Evolutionary conservation across 1,140 invertebrate genomes (phyloP).

Genomic region (Mactra quadrangularis): DNA sequence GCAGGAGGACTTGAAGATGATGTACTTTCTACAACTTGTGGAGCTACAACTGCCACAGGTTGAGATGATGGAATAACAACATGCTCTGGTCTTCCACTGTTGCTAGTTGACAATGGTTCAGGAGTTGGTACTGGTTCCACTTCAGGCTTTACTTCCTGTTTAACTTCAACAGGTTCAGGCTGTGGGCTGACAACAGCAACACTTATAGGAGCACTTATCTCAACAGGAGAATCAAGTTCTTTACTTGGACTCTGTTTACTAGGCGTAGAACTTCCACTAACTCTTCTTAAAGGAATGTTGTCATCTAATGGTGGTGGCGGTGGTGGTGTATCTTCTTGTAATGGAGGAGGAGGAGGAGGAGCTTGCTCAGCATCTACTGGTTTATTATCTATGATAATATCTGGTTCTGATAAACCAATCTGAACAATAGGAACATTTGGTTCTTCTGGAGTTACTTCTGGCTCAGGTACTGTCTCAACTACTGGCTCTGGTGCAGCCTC

Average conservation of each 20-base stretch:
- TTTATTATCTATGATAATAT: slow-evolving; percentile 52
- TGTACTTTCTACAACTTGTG: slow-evolving; percentile 28
- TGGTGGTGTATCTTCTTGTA: slow-evolving; percentile 52
- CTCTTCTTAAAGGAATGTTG: slow-evolving; percentile 51
- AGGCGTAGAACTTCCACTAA: slow-evolving; percentile 55
- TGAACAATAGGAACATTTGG: not conserved
- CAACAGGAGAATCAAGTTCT: slow-evolving; percentile 36
- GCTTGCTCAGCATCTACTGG: slow-evolving; percentile 46
- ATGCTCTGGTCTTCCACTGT: not conserved
- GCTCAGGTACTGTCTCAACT: not conserved
- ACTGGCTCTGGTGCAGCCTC: slow-evolving; percentile 1
- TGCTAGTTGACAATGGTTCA: slow-evolving; percentile 14
- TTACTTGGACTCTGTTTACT: slow-evolving; percentile 49
- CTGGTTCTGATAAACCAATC: slow-evolving; percentile 48
- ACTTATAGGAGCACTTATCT: not conserved
- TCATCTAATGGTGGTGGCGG: slow-evolving; percentile 60
- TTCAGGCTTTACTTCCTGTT: not conserved
- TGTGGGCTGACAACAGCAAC: slow-evolving; percentile 36
- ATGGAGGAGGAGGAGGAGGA: slow-evolving; percentile 56
- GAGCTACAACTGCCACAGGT: slow-evolving; percentile 15
- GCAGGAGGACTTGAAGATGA: slow-evolving; percentile 24
- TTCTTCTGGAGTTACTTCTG: not conserved
- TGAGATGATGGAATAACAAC: slow-evolving; percentile 2
- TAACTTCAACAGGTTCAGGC: slow-evolving; percentile 29
- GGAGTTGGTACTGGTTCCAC: not conserved